Evolutionary conservation across 2,888 invertebrate species (phyloP).

Genomic region (Clusia tigrina): DNA sequence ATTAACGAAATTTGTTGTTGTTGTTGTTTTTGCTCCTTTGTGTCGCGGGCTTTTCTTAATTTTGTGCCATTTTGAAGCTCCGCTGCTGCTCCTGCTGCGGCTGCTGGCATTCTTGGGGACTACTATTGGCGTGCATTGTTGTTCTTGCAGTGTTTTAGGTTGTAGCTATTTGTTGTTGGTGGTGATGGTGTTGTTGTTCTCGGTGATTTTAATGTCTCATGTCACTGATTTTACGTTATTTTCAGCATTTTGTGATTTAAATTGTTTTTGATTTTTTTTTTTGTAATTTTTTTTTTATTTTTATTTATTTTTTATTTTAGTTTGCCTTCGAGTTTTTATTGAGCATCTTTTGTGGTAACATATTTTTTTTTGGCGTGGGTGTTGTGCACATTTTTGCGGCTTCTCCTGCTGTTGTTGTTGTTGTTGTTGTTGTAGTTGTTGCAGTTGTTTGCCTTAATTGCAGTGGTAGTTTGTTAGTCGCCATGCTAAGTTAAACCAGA

Average conservation of each 20-base stretch:
- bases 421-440: conserved; percentile 12
- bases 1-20: not conserved
- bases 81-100: not conserved
- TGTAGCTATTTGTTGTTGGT: conserved; percentile 2
- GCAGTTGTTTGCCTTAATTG: conserved; percentile 10
- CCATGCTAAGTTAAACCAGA: no score
- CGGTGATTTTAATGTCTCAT: conserved; percentile 50
- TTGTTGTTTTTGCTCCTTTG: not conserved
- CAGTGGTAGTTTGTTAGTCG: conserved; percentile 9
- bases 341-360: not conserved
- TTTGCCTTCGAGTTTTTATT: not conserved
- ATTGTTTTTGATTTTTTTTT: not conserved
- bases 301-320: not conserved
- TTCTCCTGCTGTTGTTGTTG: conserved; percentile 20
- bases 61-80: not conserved
- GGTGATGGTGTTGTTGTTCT: conserved; percentile 13
- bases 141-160: not conserved
- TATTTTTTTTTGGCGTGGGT: not conserved
- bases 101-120: not conserved
- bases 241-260: not conserved
- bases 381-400: not conserved
- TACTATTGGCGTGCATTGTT: not conserved
- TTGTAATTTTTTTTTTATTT: not conserved
- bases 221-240: conserved; percentile 50
- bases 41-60: not conserved